Base-by-base conservation (phyloP, 2,888 invertebrate species). In the Drosophila nr. perissopoda region DNA sequence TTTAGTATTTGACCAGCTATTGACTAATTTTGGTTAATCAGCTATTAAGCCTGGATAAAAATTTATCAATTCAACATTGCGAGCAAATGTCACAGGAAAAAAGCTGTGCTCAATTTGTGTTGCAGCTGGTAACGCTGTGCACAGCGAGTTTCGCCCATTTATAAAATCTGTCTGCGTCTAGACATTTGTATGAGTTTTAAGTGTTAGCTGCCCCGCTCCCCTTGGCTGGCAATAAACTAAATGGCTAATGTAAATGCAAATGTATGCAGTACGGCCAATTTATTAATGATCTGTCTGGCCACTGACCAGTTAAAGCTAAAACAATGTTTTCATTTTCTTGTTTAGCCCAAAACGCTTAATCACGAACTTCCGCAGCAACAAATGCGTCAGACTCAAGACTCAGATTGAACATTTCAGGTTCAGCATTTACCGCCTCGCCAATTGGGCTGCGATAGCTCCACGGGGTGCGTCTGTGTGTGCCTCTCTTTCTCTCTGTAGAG, bases 331-430 rank as follows among this genome's bases (percentile, higher is more conserved):
- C 40, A 31, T 29, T 57, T 49, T 36, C 25, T 48, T 58, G 59
- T 49, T 57, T 45, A 38, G 31, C 42, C 60, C 53, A 52, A 60
- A 53, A 60, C 87, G 83, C 81, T 87, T 89, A 86, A 82, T 89
- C 87, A 86, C 79, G 76, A 82, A 89, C 89, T 86, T 86, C 86
- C 86, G 86, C 87, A 82, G 86, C 89, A 89, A 87, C 87, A 87
- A 82, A 82, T 86, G 84, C 85, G 85, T 85, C 86, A 87, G 82
- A 57, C 38, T 25, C 72, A 59, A 51, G 18, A 59, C 34, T 51
- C 33, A 56, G 42, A 57, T 51, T 76, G 33, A 68, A 73, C 60
- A 58, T 71, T 59, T 61, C 16, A 59, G 57, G 57, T 56, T 66
- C 29, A 68, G 78, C 60, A 58, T 71, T 59, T 58, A 49, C 60